Base-by-base conservation (phyloP, 1,140 invertebrate genomes). In the Ceratosolen solmsi region DNA sequence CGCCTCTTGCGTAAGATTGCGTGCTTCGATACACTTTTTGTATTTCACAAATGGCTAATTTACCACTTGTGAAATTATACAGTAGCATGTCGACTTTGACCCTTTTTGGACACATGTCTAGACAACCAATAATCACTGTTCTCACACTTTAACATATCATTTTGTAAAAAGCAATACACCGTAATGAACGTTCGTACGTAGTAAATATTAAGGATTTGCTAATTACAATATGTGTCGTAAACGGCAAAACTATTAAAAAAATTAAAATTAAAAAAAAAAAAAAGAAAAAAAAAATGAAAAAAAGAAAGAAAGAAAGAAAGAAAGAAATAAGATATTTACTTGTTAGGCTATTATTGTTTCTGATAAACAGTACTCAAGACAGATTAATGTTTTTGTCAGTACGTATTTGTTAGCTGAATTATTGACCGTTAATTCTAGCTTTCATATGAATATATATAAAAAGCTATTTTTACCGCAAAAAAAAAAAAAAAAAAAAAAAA, bases 191-290 rank as follows among this genome's bases (percentile, higher is more conserved):
- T 11, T 20, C 17, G n/a, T 33, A 33, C 11, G 25, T 17, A 2
- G 60, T 17, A 63, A 63, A 63, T 20, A 33, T 63, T 33, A 36
- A 63, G 20, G 1, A 63, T 33, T 11, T 33, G 30, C 20, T 33
- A 63, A 63, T n/a, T 63, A 63, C 60, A 3, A 33, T 33, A 2
- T 33, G 13, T 3, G 17, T 17, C 3, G 30, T 36, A 63, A 63
- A 36, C 9, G 17, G 25, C 15, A 63, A 33, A 63, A 63, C 15
- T 63, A 25, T 15, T n/a, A n/a, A n/a, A n/a, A n/a, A n/a, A n/a
- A n/a, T n/a, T n/a, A n/a, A n/a, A 15, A 46, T 46, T 30, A 63
- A 63, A 33, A 63, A 63, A 63, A 63, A 63, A 63, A 63, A 15
- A 20, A n/a, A 36, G 9, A n/a, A n/a, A n/a, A n/a, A n/a, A n/a